Evolutionary conservation across 92 coral and sea anemone species (phyloP).

Genomic region (Porites cylindrica): DNA sequence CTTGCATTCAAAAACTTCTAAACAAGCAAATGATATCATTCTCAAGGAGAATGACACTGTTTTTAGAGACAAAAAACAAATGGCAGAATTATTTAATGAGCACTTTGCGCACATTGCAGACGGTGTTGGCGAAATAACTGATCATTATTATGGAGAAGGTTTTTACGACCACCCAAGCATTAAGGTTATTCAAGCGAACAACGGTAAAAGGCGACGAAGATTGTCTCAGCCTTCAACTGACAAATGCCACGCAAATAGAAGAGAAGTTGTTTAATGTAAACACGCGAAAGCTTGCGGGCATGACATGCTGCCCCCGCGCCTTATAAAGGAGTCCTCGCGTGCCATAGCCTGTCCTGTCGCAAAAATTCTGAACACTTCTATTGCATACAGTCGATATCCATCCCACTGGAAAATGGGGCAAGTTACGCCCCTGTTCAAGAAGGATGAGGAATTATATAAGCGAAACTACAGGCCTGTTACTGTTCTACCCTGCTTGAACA

Average conservation of each 20-base stretch:
- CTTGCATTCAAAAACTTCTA: constrained; percentile 53
- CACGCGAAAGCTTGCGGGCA: no score
- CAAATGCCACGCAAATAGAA: constrained; percentile 34
- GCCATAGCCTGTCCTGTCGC: constrained; percentile 68
- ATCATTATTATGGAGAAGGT: constrained; percentile 24
- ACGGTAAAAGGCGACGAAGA: constrained; percentile 1
- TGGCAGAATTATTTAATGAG: constrained; percentile 62
- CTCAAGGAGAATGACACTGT: constrained; percentile 57
- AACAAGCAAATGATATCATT: constrained; percentile 72
- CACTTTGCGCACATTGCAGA: constrained; percentile 60
- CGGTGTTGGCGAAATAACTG: constrained; percentile 36
- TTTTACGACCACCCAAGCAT: constrained; percentile 59
- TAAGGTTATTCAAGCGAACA: constrained; percentile 37
- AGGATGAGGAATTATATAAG: constrained; percentile 19
- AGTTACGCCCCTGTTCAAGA: no score
- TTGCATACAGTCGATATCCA: constrained; percentile 56
- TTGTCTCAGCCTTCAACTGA: background rate
- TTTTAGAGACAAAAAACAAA: constrained; percentile 56
- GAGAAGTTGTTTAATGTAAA: constrained; percentile 23
- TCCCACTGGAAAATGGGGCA: constrained; percentile 73
- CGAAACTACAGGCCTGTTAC: constrained; percentile 66
- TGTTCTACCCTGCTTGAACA: constrained; percentile 63
- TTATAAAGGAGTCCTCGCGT: constrained; percentile 57
- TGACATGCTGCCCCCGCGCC: no score
- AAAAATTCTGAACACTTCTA: constrained; percentile 56